Evolutionary conservation across 2,888 invertebrate species (phyloP).

Genomic region (Diabrotica balteata): DNA sequence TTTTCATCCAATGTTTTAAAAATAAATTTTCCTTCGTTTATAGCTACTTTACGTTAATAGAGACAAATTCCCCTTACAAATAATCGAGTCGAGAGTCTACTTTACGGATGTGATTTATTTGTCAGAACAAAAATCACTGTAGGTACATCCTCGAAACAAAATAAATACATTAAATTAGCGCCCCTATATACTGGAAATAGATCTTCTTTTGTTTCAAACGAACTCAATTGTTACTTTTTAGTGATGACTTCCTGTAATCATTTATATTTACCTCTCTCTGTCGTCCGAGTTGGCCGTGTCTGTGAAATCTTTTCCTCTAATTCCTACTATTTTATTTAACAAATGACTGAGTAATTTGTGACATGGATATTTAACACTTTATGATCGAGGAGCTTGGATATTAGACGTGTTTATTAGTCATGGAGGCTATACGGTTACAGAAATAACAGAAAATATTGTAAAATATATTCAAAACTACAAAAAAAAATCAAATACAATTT

Average conservation of each 20-base stretch:
- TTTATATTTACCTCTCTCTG: slow-evolving; percentile 23
- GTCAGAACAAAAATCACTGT: slow-evolving; percentile 32
- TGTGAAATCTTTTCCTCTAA: not conserved
- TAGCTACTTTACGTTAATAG: too few relatives aligned
- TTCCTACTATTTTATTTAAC: not conserved
- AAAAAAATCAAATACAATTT: too few relatives aligned
- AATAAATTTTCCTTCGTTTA: too few relatives aligned
- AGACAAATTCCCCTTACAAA: too few relatives aligned
- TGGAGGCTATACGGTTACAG: too few relatives aligned
- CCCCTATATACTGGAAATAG: slow-evolving; percentile 40
- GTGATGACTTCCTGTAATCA: slow-evolving; percentile 48
- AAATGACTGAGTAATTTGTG: not conserved
- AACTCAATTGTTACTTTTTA: slow-evolving; percentile 49
- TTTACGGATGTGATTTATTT: slow-evolving; percentile 36
- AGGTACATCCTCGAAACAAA: slow-evolving; percentile 31
- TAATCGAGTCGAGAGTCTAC: too few relatives aligned
- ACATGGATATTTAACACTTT: not conserved
- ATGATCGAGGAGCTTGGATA: not conserved
- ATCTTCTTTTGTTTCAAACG: slow-evolving; percentile 43
- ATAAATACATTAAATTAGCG: slow-evolving; percentile 30
- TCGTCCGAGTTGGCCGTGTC: slow-evolving; percentile 4
- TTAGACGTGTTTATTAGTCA: too few relatives aligned
- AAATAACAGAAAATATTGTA: too few relatives aligned
- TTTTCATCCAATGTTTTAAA: too few relatives aligned
- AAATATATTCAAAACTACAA: too few relatives aligned